Percentiles rank a stretch among this genome's conserved stretches.
These are phyloP conservation scores for Anhinga anhinga DNA, from an alignment of 2,113 vertebrate species.

Conservation along the genomic window DNA sequence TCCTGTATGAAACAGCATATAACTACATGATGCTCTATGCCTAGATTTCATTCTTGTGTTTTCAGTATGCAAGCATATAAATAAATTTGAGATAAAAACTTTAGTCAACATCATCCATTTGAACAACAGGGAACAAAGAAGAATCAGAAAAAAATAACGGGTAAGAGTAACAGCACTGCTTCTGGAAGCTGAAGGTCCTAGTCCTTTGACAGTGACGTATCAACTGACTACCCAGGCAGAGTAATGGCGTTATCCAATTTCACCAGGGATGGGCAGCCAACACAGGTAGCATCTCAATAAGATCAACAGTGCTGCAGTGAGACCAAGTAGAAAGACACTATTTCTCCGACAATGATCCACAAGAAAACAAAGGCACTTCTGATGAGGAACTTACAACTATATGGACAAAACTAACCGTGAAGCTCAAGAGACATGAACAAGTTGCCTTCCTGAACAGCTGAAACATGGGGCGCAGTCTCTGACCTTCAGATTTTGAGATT, in stretches of 20 bases:
- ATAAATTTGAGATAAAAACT: background rate
- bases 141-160: background rate
- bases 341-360: background rate
- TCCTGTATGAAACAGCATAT: background rate
- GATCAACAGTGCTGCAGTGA: background rate
- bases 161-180: background rate
- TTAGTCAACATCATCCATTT: background rate
- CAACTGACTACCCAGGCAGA: background rate
- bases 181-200: background rate
- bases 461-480: background rate
- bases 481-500: background rate
- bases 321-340: background rate
- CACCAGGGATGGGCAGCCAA: background rate
- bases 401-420: background rate
- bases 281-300: background rate
- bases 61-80: background rate
- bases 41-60: background rate
- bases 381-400: background rate
- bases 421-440: background rate
- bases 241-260: background rate
- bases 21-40: background rate
- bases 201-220: background rate
- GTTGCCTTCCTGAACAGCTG: background rate
- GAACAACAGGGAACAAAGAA: background rate
- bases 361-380: background rate